Base-by-base conservation (phyloP, 2,888 invertebrate species). In the Drosophila rellima region DNA sequence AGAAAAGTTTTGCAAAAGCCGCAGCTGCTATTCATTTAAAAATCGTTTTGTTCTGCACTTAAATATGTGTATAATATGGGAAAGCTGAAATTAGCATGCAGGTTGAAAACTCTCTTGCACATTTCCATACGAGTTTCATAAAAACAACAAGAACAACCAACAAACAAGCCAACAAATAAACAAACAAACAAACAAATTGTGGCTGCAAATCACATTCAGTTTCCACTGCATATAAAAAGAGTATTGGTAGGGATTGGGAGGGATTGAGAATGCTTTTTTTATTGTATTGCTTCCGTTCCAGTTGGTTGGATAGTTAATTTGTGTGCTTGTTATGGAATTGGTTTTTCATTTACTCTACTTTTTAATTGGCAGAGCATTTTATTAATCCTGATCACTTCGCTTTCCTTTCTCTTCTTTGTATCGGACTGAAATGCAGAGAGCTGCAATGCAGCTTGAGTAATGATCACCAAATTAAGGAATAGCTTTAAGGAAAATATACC, bases 51-150 rank as follows among this genome's bases (percentile, higher is more conserved):
- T 84, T 56, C 50, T 55, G 57, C 67, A 71, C 69, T 71, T 52
- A 69, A 70, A 70, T 50, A 35, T 59, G 35, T 57, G 57, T 59
- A 37, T 48, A 29, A 51, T 48, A 50, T 44, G 55, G n/a, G 26
- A 61, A 51, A 70, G 63, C 64, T 63, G 45, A 82, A 80, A 80
- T 74, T 68, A 72, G 67, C 70, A 73, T 74, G 72, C 80, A 73
- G 67, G 68, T 65, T 71, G 55, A 73, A 67, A 67, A 52, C 50
- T 51, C 66, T 51, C 59, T 57, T 39, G 57, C 44, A 67, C 60
- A 56, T 66, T 56, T 29, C 63, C 65, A 68, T 48, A 17, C 20
- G 68, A 52, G 67, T 59, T 55, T 44, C 44, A 51, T 44, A 10
- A 40, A 55, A 57, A 51, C 42, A 60, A 37, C 50, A 56, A 61